phyloP scores from a whole-genome alignment of 2,888 invertebrate species.

The Camptogramma bilineatum region DNA sequence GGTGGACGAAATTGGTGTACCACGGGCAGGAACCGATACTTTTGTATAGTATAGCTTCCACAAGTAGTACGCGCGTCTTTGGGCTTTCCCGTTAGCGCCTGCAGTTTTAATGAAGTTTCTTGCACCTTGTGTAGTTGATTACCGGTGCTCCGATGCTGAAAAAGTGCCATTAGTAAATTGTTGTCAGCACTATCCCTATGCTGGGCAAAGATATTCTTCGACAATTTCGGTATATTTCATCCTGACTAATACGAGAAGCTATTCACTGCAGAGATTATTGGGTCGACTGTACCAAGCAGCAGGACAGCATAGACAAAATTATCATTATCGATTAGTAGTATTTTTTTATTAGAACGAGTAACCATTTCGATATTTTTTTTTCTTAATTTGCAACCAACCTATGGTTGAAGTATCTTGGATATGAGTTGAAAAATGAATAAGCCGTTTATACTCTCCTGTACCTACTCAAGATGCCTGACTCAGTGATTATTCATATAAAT shows the following conservation, averaged over 20 bases:
- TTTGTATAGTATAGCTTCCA: conserved; percentile 6
- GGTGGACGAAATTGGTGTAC: too few relatives aligned
- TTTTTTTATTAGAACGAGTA: too few relatives aligned
- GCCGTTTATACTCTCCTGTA: not conserved
- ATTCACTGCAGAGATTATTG: too few relatives aligned
- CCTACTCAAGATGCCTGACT: conserved; percentile 1
- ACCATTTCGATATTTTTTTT: too few relatives aligned
- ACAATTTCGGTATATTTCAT: not conserved
- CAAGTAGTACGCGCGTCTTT: conserved; percentile 20
- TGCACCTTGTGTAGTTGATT: conserved; percentile 38
- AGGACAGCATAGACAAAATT: too few relatives aligned
- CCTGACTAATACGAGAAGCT: too few relatives aligned
- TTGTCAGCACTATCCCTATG: not conserved
- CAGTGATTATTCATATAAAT: conserved; percentile 19
- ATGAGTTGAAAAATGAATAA: too few relatives aligned
- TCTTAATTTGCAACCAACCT: too few relatives aligned
- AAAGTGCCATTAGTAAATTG: not conserved
- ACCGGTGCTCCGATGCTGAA: conserved; percentile 27
- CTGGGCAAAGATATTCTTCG: not conserved
- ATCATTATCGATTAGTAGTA: too few relatives aligned
- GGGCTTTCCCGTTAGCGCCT: conserved; percentile 21
- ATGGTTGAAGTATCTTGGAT: too few relatives aligned
- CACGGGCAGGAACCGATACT: too few relatives aligned
- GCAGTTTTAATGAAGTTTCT: conserved; percentile 45
- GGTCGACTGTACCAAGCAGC: too few relatives aligned